A percentile compares a stretch with the other conserved stretches of the same genome.
Conservation (phyloP, 2,113 vertebrate species). For the Phrynosoma platyrhinos region DNA sequence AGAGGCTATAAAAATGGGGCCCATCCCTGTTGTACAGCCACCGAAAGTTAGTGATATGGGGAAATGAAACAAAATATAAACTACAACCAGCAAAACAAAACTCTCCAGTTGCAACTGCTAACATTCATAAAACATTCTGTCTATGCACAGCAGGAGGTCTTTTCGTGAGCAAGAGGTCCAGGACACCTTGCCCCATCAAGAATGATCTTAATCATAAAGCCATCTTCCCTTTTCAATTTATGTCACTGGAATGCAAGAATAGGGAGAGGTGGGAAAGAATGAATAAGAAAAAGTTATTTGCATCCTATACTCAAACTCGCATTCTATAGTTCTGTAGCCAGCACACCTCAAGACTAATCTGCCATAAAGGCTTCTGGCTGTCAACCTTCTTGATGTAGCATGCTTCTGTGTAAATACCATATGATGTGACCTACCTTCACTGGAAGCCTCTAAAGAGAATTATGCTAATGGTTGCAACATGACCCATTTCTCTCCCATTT, state of each 20-base stretch:
- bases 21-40: neutral
- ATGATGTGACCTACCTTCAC: conserved; percentile 50
- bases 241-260: neutral
- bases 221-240: too few species aligned
- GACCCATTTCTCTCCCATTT: conserved; percentile 23
- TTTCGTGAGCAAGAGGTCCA: neutral
- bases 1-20: too few species aligned
- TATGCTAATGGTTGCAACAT: conserved; percentile 27
- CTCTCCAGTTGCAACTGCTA: neutral
- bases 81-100: neutral
- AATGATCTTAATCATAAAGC: neutral
- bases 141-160: neutral
- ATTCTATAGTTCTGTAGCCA: neutral
- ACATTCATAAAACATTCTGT: neutral
- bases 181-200: neutral
- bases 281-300: neutral
- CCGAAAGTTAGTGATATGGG: neutral
- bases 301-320: neutral
- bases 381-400: conserved; percentile 34
- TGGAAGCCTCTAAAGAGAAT: conserved; percentile 41
- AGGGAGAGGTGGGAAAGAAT: neutral
- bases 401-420: conserved; percentile 37
- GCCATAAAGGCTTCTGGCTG: conserved; percentile 21
- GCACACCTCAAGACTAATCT: neutral
- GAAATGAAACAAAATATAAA: neutral